These are phyloP conservation scores for Acrobeloides nanus DNA, from an alignment of 2,888 invertebrate species.

Conservation along the genomic window DNA sequence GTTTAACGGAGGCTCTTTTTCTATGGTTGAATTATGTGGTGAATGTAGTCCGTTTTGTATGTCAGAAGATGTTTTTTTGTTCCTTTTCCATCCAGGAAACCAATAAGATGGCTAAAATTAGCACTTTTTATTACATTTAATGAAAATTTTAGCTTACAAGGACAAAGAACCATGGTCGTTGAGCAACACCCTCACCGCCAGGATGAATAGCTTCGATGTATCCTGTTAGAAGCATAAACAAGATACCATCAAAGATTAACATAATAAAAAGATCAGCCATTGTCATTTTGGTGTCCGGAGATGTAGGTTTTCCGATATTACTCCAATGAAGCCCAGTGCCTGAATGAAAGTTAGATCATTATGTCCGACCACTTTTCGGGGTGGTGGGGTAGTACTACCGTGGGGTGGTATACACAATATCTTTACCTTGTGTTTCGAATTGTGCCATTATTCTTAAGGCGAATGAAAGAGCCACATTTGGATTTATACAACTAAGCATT, in stretches of 20 bases:
- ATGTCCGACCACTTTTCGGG: too few relatives aligned
- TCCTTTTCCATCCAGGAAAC: constrained; percentile 26
- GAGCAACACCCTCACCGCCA: constrained; percentile 74
- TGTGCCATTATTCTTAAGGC: constrained; percentile 34
- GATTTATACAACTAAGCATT: constrained; percentile 39
- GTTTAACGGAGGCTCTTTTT: constrained; percentile 19
- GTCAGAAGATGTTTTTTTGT: constrained; percentile 7
- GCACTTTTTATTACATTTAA: too few relatives aligned
- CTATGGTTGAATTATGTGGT: constrained; percentile 23
- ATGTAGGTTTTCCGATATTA: constrained; percentile 19
- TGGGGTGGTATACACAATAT: too few relatives aligned
- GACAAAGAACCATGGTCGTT: constrained; percentile 71
- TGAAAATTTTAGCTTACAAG: constrained; percentile 61
- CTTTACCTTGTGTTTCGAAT: constrained; percentile 41
- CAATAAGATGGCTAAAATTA: constrained; percentile 44
- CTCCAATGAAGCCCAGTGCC: constrained; percentile 37
- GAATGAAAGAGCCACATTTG: constrained; percentile 35
- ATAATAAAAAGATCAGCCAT: constrained; percentile 33
- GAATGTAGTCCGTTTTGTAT: too few relatives aligned
- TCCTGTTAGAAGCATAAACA: constrained; percentile 71
- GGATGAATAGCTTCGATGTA: constrained; percentile 80
- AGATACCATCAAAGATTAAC: constrained; percentile 35
- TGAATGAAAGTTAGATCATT: too few relatives aligned
- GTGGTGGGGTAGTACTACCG: too few relatives aligned
- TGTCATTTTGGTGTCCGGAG: constrained; percentile 36